phyloP scores from a whole-genome alignment of 2,888 invertebrate genomes.

The Drosophila mimica region DNA sequence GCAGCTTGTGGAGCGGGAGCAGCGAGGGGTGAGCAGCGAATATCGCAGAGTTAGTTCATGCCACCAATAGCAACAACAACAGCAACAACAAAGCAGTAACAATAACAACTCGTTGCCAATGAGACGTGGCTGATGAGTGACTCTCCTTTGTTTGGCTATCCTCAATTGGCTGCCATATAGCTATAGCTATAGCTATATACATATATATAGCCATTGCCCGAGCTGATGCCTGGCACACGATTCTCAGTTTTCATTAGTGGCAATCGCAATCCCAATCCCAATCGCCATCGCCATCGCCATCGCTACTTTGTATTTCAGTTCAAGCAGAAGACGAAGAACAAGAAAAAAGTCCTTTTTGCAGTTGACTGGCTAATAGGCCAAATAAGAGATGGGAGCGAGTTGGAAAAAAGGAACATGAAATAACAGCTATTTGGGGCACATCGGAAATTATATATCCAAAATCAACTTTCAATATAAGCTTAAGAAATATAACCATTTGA shows the following conservation, averaged over 20 bases:
- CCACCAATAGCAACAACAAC: conserved; percentile 23
- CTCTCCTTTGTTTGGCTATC: conserved; percentile 55
- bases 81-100: conserved; percentile 11
- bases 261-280: conserved; percentile 25
- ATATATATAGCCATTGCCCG: conserved; percentile 16
- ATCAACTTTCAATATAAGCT: not conserved
- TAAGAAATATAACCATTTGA: not conserved
- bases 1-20: conserved; percentile 4
- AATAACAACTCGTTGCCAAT: conserved; percentile 67
- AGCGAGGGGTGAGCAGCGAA: not conserved
- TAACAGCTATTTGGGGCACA: not conserved
- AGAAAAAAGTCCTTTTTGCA: conserved; percentile 18
- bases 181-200: conserved; percentile 27
- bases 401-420: not conserved
- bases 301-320: conserved; percentile 18
- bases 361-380: conserved; percentile 33
- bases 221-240: conserved; percentile 30
- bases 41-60: not conserved
- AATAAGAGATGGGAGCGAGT: conserved; percentile 6
- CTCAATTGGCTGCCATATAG: conserved; percentile 45
- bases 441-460: not conserved
- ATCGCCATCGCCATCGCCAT: conserved; percentile 29
- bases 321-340: conserved; percentile 38
- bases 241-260: conserved; percentile 70
- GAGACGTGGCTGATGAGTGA: conserved; percentile 74